These are phyloP conservation scores for Theretra japonica DNA, from an alignment of 2,888 invertebrate species.

Conservation along the genomic window DNA sequence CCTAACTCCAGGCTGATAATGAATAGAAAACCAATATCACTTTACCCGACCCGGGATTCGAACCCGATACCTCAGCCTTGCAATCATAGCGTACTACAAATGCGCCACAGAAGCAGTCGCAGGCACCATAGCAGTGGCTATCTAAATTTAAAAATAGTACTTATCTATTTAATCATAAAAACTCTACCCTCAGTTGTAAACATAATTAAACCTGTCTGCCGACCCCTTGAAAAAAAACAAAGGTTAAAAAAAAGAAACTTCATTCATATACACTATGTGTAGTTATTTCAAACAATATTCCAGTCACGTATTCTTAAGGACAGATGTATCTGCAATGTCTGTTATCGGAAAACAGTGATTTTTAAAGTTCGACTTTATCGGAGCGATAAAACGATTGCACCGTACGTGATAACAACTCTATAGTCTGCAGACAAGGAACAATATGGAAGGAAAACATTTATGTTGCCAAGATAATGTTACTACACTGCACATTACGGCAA, in stretches of 20 bases:
- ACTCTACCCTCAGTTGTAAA: too few species aligned
- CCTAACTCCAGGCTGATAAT: too few species aligned
- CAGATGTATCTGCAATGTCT: conserved; percentile 6
- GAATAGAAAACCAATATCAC: too few species aligned
- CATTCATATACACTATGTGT: background rate
- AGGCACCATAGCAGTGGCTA: too few species aligned
- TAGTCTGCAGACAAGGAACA: background rate
- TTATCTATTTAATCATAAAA: too few species aligned
- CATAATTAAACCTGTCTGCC: too few species aligned
- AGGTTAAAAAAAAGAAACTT: background rate
- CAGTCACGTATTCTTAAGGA: conserved; percentile 7
- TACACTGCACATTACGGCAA: too few species aligned
- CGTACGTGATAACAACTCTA: background rate
- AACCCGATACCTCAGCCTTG: too few species aligned
- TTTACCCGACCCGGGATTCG: too few species aligned
- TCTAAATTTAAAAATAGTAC: too few species aligned
- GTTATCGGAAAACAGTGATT: conserved; percentile 15
- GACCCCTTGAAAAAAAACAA: background rate
- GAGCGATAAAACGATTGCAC: background rate
- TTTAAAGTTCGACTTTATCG: background rate
- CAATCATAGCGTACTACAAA: too few species aligned
- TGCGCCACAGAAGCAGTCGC: too few species aligned
- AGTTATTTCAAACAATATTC: background rate
- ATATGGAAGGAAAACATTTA: background rate
- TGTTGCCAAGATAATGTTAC: background rate